A percentile compares a stretch with the other conserved stretches of the same genome.
Conservation (phyloP, 2,797 vertebrate species). For the Pachyuromys duprasi region DNA sequence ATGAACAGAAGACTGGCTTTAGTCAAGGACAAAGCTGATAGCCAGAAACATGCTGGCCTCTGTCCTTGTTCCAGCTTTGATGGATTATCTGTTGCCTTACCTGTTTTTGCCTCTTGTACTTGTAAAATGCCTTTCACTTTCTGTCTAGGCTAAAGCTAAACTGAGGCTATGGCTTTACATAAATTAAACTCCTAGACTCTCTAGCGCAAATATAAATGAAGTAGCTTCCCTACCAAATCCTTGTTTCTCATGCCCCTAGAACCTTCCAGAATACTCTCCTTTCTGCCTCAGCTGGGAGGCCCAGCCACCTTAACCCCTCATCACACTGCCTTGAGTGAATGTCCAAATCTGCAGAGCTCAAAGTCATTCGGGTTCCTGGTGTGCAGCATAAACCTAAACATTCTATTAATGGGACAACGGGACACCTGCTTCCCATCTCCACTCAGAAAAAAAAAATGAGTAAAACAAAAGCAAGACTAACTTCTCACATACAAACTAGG, state of each 20-base stretch:
- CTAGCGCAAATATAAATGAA: slow-evolving; percentile 72
- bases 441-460: slow-evolving; percentile 6
- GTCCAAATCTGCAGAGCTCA: slow-evolving; percentile 42
- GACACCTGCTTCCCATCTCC: neutral
- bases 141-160: slow-evolving; percentile 71
- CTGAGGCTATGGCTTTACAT: slow-evolving; percentile 76
- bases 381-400: slow-evolving; percentile 27
- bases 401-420: neutral
- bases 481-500: neutral
- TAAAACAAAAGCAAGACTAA: slow-evolving; percentile 36
- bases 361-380: slow-evolving; percentile 6
- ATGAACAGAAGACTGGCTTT: slow-evolving; percentile 69
- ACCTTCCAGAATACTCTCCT: slow-evolving; percentile 37
- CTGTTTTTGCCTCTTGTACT: slow-evolving; percentile 52
- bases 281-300: neutral
- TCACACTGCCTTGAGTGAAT: slow-evolving; percentile 54
- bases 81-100: slow-evolving; percentile 69
- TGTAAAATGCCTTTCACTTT: slow-evolving; percentile 75
- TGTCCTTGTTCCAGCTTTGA: slow-evolving; percentile 70
- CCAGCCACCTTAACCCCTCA: neutral
- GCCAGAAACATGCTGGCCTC: slow-evolving; percentile 76
- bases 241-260: slow-evolving; percentile 18
- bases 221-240: slow-evolving; percentile 57
- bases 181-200: slow-evolving; percentile 75
- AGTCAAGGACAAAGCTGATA: slow-evolving; percentile 75